These are phyloP conservation scores for pig (Sus scrofa) DNA, from an alignment of 2,113 vertebrate genomes.

Conservation along the genomic window T2T-Sscrofa CM000814.6:103537001-103537500, in stretches of 20 bases:
- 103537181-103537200: background rate
- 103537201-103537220: background rate
- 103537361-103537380: background rate
- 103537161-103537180: background rate
- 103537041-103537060: background rate
- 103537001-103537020: background rate
- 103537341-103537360: background rate
- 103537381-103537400: background rate
- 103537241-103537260: background rate
- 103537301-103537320: background rate
- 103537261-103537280: background rate
- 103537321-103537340: background rate
- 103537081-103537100: background rate
- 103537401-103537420: background rate
- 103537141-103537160: background rate
- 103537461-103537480: no score
- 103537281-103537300: background rate
- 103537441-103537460: no score
- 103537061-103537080: background rate
- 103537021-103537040: background rate
- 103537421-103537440: background rate
- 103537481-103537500: no score
- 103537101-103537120: background rate
- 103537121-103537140: background rate
- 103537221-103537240: background rate